These are phyloP conservation scores for Oxyura jamaicensis DNA, from an alignment of 2,113 vertebrate species.

Conservation along the genomic window DNA sequence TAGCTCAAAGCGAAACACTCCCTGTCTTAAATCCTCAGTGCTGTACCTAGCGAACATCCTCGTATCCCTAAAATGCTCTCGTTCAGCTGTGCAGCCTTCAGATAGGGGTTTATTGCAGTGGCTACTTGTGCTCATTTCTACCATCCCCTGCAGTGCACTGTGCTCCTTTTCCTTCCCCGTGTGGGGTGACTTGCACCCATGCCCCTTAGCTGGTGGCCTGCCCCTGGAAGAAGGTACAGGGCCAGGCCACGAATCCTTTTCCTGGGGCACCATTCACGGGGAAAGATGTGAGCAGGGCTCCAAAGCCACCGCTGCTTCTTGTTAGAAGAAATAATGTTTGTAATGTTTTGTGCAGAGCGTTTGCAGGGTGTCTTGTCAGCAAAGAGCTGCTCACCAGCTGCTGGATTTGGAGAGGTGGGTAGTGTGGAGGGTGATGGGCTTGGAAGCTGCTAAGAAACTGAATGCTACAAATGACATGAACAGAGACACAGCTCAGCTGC, in stretches of 20 bases:
- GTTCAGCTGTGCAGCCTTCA: neutral
- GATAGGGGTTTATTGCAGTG: neutral
- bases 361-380: neutral
- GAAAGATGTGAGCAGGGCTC: neutral
- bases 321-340: neutral
- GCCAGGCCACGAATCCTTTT: neutral
- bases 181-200: neutral
- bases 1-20: neutral
- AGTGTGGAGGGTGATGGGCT: accelerated
- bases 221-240: neutral
- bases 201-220: neutral
- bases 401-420: neutral
- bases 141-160: accelerated
- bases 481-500: accelerated
- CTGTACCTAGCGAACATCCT: neutral
- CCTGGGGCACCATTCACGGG: neutral
- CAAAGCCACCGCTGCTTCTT: neutral
- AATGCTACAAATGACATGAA: neutral
- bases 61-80: neutral
- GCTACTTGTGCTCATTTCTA: neutral
- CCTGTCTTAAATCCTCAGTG: neutral
- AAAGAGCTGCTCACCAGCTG: neutral
- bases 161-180: neutral
- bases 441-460: neutral
- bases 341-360: neutral